Evolutionary conservation across 2,888 invertebrate species (phyloP).

Genomic region (Pherbina coryleti): DNA sequence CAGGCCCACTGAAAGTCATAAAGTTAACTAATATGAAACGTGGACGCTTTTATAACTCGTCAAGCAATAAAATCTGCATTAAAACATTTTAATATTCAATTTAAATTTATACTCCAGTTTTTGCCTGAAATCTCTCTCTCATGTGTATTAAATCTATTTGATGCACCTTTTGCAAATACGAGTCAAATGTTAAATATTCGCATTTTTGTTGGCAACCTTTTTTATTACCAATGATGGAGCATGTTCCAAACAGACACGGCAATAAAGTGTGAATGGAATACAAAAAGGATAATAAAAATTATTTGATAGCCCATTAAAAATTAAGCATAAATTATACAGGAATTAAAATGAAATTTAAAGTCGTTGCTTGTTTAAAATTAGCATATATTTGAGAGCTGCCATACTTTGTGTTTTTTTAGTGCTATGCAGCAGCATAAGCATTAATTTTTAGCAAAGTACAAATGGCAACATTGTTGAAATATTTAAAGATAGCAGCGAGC

Average conservation of each 20-base stretch:
- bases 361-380: slow-evolving; percentile 57
- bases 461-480: too few species aligned
- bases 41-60: not conserved
- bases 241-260: not conserved
- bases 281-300: slow-evolving; percentile 15
- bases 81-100: not conserved
- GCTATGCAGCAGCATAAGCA: not conserved
- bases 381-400: slow-evolving; percentile 55
- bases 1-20: too few species aligned
- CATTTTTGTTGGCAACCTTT: not conserved
- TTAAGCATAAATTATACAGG: slow-evolving; percentile 11
- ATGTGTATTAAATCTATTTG: not conserved
- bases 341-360: slow-evolving; percentile 61
- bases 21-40: not conserved
- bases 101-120: not conserved
- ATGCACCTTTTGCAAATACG: not conserved
- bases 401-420: not conserved
- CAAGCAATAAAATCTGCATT: not conserved
- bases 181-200: not conserved
- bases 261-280: not conserved
- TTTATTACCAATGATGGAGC: not conserved
- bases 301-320: slow-evolving; percentile 23
- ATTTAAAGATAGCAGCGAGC: too few species aligned
- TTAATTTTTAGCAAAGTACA: too few species aligned
- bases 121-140: not conserved